Conservation (phyloP, 2,113 vertebrate genomes). For the Nannobrachium achirus region DNA sequence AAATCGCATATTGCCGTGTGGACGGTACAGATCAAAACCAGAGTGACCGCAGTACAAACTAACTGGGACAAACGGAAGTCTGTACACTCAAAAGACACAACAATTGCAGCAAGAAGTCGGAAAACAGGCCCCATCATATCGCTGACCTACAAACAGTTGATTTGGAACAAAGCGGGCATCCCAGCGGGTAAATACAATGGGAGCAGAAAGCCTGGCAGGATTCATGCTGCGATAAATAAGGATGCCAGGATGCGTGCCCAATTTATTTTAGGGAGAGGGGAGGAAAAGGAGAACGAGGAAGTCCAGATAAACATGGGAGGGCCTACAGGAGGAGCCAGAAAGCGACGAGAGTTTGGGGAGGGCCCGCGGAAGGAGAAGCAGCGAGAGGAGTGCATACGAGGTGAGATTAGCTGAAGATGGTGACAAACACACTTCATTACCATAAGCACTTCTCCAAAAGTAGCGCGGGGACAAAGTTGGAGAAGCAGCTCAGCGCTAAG, state of each 20-base stretch:
- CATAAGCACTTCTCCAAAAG: slow-evolving; percentile 18
- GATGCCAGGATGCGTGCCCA: not conserved
- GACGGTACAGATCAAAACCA: slow-evolving; percentile 16
- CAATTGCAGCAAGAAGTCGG: no score
- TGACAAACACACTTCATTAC: slow-evolving; percentile 20
- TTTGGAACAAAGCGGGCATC: not conserved
- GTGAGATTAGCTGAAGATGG: slow-evolving; percentile 6
- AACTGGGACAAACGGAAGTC: slow-evolving; percentile 1
- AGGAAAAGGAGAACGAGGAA: not conserved
- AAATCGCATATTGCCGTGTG: not conserved
- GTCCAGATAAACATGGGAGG: not conserved
- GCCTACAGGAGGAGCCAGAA: not conserved
- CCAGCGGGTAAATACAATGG: not conserved
- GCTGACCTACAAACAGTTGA: not conserved
- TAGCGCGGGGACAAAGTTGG: not conserved
- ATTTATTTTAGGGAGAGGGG: not conserved
- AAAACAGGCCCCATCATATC: not conserved
- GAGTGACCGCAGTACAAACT: not conserved
- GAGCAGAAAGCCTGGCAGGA: not conserved
- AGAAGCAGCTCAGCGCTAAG: slow-evolving; percentile 15
- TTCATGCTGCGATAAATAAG: not conserved
- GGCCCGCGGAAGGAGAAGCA: not conserved
- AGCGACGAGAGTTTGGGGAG: slow-evolving; percentile 1
- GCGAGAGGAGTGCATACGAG: not conserved
- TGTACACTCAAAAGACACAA: not conserved